Conservation (phyloP, 1,140 invertebrate species). For the Drosophila ercepeae region DNA sequence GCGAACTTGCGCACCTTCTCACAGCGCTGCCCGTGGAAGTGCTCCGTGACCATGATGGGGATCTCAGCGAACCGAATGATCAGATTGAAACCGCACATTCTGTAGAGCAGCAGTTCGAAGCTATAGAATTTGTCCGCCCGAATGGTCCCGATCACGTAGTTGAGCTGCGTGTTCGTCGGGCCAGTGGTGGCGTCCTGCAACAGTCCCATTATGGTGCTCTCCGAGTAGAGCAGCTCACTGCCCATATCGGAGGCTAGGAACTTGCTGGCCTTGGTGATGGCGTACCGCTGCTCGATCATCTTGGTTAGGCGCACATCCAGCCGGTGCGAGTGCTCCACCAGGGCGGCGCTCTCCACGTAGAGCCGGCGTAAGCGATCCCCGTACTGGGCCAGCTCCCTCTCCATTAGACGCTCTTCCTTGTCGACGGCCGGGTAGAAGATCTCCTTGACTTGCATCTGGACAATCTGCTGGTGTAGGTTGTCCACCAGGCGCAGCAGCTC, state of each 20-base stretch:
- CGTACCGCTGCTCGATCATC: constrained; percentile 51
- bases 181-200: constrained; percentile 39
- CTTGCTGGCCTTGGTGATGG: constrained; percentile 38
- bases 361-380: constrained; percentile 91
- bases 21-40: background rate
- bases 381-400: constrained; percentile 97
- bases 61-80: constrained; percentile 47
- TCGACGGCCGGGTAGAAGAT: constrained; percentile 90
- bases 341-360: constrained; percentile 91
- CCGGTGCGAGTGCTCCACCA: constrained; percentile 97
- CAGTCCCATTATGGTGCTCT: constrained; percentile 94
- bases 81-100: constrained; percentile 61
- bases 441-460: constrained; percentile 96
- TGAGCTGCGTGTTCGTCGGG: constrained; percentile 17
- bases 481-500: constrained; percentile 96
- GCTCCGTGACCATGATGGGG: background rate
- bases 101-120: constrained; percentile 65
- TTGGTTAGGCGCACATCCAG: constrained; percentile 86
- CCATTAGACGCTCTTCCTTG: constrained; percentile 93
- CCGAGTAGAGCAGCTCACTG: constrained; percentile 94
- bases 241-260: constrained; percentile 40
- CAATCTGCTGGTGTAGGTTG: constrained; percentile 97
- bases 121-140: constrained; percentile 89
- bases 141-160: constrained; percentile 93
- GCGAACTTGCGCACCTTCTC: constrained; percentile 42